Evolutionary conservation across 1,140 invertebrate genomes (phyloP), one percentile per base, ranked within the genome.

Genomic region (Lineus longissimus): DNA sequence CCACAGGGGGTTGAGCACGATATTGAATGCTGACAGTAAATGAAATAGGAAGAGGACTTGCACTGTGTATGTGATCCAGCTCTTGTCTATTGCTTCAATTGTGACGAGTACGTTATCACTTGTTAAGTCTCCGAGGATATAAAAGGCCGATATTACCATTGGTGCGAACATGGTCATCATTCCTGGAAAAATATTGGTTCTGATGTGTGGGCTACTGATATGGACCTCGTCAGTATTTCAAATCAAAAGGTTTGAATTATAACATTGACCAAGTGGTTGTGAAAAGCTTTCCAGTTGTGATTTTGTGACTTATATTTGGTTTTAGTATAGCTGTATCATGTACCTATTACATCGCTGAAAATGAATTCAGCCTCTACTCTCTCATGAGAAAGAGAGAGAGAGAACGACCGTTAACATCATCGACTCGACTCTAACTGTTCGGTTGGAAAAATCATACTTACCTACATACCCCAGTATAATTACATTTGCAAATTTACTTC

Each of bases 1-100:
- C 67, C 77, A 80, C 23, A 84, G 68, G 11, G 83, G 83, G 62
- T 82, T 84, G 30, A 83, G 68, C 17, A 83, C 74, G 22, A 84
- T 84, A n/a, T 78, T 73, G 31, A 82, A 76, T 13, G 77, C 80
- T 1, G 79, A 67, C 40, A 83, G 56, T 1, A 84, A 73, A 68
- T 84, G 82, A 27, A 74, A 31, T 2, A 80, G 78, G 51, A 84
- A 81, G 17, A 81, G 62, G 1, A 83, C 63, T 61, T 80, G 67
- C 13, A 81, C 72, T 1, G 74, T 64, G 33, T 62, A 61, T 29
- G 67, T 43, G 59, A 72, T 65, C 2, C 43, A 22, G 45, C 66
- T 40, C n/a, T 23, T 30, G 17, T 59, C 57, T 2, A 72, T 69
- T 0, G 33, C 19, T n/a, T 68, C 55, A 15, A 79, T 62, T 13